Base-by-base conservation (phyloP, 2,888 invertebrate species). In the Phengaris alcon region DNA sequence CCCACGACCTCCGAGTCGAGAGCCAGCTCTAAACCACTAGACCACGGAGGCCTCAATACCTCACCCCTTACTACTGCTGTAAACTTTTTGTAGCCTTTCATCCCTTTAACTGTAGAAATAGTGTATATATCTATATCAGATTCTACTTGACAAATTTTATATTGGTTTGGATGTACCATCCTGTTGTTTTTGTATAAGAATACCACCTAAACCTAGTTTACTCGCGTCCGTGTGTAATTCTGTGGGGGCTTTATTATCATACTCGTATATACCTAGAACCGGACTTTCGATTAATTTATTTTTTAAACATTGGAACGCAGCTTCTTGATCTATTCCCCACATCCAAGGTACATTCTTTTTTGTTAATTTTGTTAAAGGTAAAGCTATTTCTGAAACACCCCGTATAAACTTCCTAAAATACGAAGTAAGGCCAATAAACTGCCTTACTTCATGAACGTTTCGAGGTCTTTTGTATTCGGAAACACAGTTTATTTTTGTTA, bases 361-460 rank as follows among this genome's bases (percentile, higher is more conserved):
- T 1, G 54, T 13, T 1, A 73, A 54, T 22, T 54, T 35, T 10
- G 52, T 51, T 9, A 73, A 35, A 13, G 72, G 72, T 13, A 12
- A 22, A 6, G 72, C 51, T 13, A 73, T 73, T 52, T 73, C 48
- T n/a, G 72, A 54, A 12, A 73, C 54, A 10, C 22, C 10, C 6
- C 22, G 54, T 13, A 73, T 22, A 13, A 73, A 52, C 9, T 73
- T 73, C 7, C 72, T n/a, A 54, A 73, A 73, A 35, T 73, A 73
- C 5, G 52, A 54, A 35, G 72, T 35, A 1, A 54, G 13, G 10
- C 72, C 72, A 35, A 54, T 52, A 35, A 73, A 73, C 12, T 73
- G 72, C 10, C 72, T 52, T 9, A 73, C 35, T 10, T 54, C 72
- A 10, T 73, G 72, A 15, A 73, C 72, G 15, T 73, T 64, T 4